Percentiles rank a stretch among this genome's conserved stretches.
Evolutionary conservation across 2,888 invertebrate species (phyloP).

Genomic region (Erannis defoliaria): DNA sequence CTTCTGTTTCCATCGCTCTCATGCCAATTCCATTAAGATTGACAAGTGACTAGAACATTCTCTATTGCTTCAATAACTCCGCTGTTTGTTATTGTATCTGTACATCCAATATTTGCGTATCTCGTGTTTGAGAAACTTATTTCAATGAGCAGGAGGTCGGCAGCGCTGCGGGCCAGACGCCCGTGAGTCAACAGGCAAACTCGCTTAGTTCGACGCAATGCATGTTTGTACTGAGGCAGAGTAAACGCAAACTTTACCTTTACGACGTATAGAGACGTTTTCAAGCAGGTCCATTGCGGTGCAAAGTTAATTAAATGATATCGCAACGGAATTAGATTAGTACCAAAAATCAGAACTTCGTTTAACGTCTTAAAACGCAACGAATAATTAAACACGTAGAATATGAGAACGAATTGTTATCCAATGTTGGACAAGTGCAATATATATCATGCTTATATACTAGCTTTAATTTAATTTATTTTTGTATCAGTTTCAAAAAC

Average conservation of each 20-base stretch:
- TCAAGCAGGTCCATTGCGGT: conserved; percentile 59
- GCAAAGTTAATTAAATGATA: conserved; percentile 67
- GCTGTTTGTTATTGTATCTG: conserved; percentile 29
- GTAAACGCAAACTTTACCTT: conserved; percentile 67
- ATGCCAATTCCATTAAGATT: background rate
- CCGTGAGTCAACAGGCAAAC: conserved; percentile 70
- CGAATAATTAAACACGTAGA: conserved; percentile 15
- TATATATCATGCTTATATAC: too few species aligned
- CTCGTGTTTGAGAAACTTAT: conserved; percentile 65
- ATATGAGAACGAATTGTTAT: conserved; percentile 16
- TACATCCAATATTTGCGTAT: conserved; percentile 59
- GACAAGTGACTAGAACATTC: background rate
- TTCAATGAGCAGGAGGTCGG: conserved; percentile 53
- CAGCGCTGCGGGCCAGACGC: conserved; percentile 42
- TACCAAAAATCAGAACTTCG: conserved; percentile 18
- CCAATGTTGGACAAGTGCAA: conserved; percentile 34
- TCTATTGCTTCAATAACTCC: background rate
- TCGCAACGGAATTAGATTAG: conserved; percentile 56
- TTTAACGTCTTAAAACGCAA: conserved; percentile 12
- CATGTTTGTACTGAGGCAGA: conserved; percentile 66
- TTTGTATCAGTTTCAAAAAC: too few species aligned
- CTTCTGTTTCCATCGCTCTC: background rate
- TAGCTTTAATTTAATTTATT: too few species aligned
- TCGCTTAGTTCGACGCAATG: conserved; percentile 69
- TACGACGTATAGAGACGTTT: conserved; percentile 66